Conservation (phyloP, 1,140 invertebrate genomes). For the Drosophila nigrodunni region DNA sequence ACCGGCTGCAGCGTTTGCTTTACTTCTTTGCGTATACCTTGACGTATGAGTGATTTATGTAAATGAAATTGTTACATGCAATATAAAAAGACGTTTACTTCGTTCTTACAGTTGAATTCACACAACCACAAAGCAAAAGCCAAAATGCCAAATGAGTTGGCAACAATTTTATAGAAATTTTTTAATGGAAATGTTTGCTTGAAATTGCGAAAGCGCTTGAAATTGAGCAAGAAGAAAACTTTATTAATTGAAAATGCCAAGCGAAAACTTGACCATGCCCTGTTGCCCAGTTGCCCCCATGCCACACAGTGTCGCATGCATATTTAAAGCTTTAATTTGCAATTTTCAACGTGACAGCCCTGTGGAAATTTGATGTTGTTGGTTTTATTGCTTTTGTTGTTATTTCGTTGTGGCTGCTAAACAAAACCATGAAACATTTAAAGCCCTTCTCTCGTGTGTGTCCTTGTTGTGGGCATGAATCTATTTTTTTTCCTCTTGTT, state of each 20-base stretch:
- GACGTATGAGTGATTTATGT: constrained; percentile 73
- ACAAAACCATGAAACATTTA: constrained; percentile 59
- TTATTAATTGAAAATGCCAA: constrained; percentile 59
- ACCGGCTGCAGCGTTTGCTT: constrained; percentile 28
- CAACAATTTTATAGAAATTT: constrained; percentile 33
- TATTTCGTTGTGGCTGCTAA: constrained; percentile 24
- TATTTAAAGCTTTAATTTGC: constrained; percentile 68
- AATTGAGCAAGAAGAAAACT: constrained; percentile 27
- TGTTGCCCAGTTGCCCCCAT: constrained; percentile 32
- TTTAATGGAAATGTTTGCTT: constrained; percentile 20
- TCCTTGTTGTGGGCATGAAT: constrained; percentile 35
- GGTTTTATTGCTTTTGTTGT: too few relatives aligned
- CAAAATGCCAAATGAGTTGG: constrained; percentile 48
- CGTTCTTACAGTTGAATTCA: constrained; percentile 42
- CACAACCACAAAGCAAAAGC: constrained; percentile 12
- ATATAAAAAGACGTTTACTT: constrained; percentile 43
- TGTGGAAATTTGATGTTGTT: neutral
- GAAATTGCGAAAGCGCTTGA: constrained; percentile 20
- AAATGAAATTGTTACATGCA: constrained; percentile 63
- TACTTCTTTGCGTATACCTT: constrained; percentile 46
- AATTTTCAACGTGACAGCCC: constrained; percentile 33
- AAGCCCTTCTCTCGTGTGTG: constrained; percentile 39
- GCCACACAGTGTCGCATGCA: constrained; percentile 32
- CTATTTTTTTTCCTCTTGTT: neutral
- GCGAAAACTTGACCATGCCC: neutral